Conservation (phyloP, 2,888 invertebrate species). For the Reticulitermes lucifugus region DNA sequence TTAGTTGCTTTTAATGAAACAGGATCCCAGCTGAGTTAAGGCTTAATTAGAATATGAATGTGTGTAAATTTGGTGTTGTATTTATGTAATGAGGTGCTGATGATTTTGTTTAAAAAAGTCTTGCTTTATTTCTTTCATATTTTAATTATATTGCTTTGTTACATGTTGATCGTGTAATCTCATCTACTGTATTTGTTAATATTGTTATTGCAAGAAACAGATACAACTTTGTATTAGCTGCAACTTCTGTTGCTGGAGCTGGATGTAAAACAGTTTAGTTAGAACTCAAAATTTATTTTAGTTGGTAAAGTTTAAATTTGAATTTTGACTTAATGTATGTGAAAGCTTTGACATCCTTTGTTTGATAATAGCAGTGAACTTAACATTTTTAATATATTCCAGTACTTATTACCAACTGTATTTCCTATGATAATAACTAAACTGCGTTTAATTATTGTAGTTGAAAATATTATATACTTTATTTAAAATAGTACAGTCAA, state of each 20-base stretch:
- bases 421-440: not conserved
- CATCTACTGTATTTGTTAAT: not conserved
- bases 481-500: slow-evolving; percentile 54
- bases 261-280: not conserved
- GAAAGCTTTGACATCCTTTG: not conserved
- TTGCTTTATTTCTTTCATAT: not conserved
- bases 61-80: not conserved
- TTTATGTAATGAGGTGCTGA: not conserved
- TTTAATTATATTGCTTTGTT: not conserved
- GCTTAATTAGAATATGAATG: not conserved
- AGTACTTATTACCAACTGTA: not conserved
- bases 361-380: not conserved
- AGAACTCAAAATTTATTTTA: not conserved
- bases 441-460: not conserved
- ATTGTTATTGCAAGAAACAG: not conserved
- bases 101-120: not conserved
- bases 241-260: not conserved
- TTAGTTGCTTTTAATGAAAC: slow-evolving; percentile 12
- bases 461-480: slow-evolving; percentile 3
- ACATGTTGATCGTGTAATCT: not conserved
- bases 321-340: not conserved
- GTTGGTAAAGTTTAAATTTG: not conserved
- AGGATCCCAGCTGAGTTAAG: slow-evolving; percentile 26
- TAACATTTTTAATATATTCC: not conserved
- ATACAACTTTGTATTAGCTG: not conserved